Evolutionary conservation across 1,140 invertebrate genomes (phyloP).

Genomic region (Saxidomus purpurata): DNA sequence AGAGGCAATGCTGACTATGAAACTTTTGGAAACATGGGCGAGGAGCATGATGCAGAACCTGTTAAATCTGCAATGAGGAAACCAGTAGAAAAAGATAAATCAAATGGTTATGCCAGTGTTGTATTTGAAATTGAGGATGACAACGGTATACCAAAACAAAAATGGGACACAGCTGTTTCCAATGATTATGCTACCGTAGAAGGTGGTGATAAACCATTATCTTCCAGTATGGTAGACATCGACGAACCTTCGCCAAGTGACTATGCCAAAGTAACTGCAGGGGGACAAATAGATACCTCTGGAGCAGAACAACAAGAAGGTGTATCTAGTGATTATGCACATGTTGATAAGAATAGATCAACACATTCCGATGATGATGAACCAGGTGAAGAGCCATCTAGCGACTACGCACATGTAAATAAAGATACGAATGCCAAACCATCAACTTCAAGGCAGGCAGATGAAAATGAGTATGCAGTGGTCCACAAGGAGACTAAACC

Average conservation of each 20-base stretch:
- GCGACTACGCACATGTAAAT: too few species aligned
- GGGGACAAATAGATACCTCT: background rate
- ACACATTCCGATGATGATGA: too few species aligned
- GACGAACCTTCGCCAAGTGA: background rate
- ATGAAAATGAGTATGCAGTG: background rate
- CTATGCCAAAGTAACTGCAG: background rate
- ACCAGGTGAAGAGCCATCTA: too few species aligned
- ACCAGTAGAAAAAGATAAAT: background rate
- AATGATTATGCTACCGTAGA: slow-evolving; percentile 13
- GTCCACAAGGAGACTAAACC: background rate
- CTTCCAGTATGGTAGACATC: background rate
- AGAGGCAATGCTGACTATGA: background rate
- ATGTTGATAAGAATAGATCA: too few species aligned
- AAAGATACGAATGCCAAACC: too few species aligned
- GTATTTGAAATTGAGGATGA: background rate
- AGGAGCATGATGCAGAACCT: too few species aligned
- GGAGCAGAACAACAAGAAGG: too few species aligned
- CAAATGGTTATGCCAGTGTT: background rate
- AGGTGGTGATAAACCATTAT: background rate
- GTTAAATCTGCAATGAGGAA: too few species aligned
- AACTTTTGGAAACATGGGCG: too few species aligned
- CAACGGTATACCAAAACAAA: background rate
- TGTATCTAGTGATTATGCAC: too few species aligned
- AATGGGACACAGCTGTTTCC: background rate
- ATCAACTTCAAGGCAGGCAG: too few species aligned